Percentiles rank a stretch among this genome's conserved stretches.
Evolutionary conservation across 1,140 invertebrate species (phyloP).

Genomic region (Zaprionus camerounensis): DNA sequence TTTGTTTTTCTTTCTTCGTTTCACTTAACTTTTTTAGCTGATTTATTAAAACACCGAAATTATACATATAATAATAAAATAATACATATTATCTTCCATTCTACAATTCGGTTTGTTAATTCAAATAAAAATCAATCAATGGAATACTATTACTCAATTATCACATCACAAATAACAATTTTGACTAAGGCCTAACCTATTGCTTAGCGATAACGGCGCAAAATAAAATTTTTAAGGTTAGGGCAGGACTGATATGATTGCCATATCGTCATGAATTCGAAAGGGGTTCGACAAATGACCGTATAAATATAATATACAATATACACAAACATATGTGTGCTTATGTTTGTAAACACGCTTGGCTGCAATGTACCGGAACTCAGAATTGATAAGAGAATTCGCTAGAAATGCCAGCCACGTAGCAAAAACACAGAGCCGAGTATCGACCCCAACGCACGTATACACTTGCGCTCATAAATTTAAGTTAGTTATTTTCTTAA

Average conservation of each 20-base stretch:
- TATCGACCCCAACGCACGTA: not conserved
- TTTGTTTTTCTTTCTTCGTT: too few species aligned
- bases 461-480: not conserved
- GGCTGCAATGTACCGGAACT: constrained; percentile 13
- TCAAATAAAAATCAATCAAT: not conserved
- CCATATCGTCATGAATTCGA: constrained; percentile 12
- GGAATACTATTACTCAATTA: constrained; percentile 3
- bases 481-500: too few species aligned
- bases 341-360: not conserved
- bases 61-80: not conserved
- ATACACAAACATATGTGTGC: not conserved
- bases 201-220: constrained; percentile 12
- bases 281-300: not conserved
- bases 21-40: too few species aligned
- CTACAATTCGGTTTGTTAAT: too few species aligned
- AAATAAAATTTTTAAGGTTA: constrained; percentile 6
- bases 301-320: not conserved
- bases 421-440: not conserved
- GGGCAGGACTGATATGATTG: constrained; percentile 21
- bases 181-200: not conserved
- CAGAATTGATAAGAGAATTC: constrained; percentile 34
- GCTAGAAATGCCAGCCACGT: constrained; percentile 30
- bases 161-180: not conserved
- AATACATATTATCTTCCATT: too few species aligned
- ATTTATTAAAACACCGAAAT: too few species aligned